These are phyloP conservation scores for Epinotia bilunana DNA, from an alignment of 2,888 invertebrate genomes.

Conservation along the genomic window DNA sequence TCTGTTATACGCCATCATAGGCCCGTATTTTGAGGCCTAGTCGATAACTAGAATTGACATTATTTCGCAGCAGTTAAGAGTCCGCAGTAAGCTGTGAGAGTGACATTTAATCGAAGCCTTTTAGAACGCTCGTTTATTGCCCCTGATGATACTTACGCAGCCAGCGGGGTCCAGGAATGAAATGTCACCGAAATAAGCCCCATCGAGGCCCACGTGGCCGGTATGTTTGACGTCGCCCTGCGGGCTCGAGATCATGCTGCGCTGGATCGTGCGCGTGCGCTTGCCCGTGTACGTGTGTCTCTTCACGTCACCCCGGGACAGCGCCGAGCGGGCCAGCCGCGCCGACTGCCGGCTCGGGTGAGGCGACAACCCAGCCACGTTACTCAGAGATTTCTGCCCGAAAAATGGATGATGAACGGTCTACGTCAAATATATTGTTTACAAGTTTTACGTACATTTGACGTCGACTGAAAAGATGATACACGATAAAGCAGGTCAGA, in stretches of 20 bases:
- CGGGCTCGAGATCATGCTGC: conserved; percentile 98
- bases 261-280: conserved; percentile 89
- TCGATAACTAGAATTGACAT: background rate
- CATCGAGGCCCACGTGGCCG: conserved; percentile 97
- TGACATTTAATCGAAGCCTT: too few species aligned
- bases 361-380: conserved; percentile 64
- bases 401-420: conserved; percentile 43
- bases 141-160: conserved; percentile 66
- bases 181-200: conserved; percentile 98
- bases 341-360: conserved; percentile 67
- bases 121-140: background rate
- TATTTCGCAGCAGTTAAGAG: background rate
- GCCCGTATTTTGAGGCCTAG: background rate
- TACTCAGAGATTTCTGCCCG: conserved; percentile 53
- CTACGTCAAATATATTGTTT: too few species aligned
- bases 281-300: conserved; percentile 81
- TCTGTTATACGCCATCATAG: too few species aligned
- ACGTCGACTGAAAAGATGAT: background rate
- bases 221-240: conserved; percentile 99
- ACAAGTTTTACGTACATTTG: too few species aligned
- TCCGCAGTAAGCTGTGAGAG: too few species aligned
- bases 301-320: conserved; percentile 81
- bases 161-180: conserved; percentile 81
- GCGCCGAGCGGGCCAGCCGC: conserved; percentile 68
- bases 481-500: background rate